These are phyloP conservation scores for Falco berigora DNA, from an alignment of 2,797 vertebrate genomes.

Conservation along the genomic window DNA sequence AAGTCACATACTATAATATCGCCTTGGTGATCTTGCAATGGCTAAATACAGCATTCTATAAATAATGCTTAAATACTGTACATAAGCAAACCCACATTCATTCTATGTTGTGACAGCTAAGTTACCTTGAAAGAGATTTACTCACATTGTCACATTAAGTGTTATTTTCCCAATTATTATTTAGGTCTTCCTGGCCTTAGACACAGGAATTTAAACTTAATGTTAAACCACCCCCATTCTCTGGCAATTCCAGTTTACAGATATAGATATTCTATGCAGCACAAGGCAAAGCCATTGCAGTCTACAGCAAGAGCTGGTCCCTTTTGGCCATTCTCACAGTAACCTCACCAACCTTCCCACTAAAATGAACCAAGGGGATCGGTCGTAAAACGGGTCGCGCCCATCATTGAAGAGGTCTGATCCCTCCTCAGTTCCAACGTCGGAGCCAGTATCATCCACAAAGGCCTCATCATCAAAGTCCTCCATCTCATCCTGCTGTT, in stretches of 20 bases:
- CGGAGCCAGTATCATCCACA: slow-evolving; percentile 97
- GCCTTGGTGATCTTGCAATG: neutral
- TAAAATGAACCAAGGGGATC: slow-evolving; percentile 99
- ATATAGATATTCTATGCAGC: neutral
- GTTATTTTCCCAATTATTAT: neutral
- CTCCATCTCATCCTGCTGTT: slow-evolving; percentile 96
- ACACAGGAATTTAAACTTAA: neutral
- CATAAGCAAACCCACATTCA: neutral
- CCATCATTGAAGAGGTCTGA: slow-evolving; percentile 98
- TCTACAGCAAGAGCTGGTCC: slow-evolving; percentile 74
- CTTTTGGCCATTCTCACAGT: slow-evolving; percentile 69
- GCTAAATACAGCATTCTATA: neutral
- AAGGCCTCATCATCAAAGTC: slow-evolving; percentile 97
- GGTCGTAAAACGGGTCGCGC: slow-evolving; percentile 99
- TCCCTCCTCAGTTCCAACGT: slow-evolving; percentile 95
- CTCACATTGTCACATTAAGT: neutral
- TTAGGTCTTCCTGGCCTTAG: neutral
- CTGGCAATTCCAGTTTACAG: neutral
- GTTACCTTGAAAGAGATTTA: neutral
- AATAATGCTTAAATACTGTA: neutral
- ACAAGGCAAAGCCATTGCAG: slow-evolving; percentile 35
- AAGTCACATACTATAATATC: neutral
- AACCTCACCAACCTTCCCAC: slow-evolving; percentile 99
- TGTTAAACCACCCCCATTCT: neutral
- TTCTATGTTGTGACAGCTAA: neutral